A percentile compares a stretch with the other conserved stretches of the same genome.
Evolutionary conservation across 2,113 vertebrate species (phyloP).

Genomic region (Chrysochloris asiatica): DNA sequence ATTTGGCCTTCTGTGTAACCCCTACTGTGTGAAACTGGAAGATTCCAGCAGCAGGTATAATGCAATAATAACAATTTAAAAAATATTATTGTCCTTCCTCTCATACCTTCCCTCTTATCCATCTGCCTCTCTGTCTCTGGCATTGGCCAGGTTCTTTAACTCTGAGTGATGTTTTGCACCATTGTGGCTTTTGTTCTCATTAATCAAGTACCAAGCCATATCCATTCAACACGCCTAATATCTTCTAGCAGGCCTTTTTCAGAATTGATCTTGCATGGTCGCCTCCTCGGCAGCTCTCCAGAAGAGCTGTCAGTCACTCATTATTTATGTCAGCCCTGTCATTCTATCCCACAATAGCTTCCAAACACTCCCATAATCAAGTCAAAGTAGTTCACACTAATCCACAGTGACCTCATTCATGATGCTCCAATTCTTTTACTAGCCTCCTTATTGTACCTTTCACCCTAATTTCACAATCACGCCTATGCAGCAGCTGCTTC

Average conservation of each 20-base stretch:
- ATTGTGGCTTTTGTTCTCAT: not conserved
- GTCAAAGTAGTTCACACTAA: not conserved
- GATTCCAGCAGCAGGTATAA: constrained; percentile 14
- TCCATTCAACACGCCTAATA: constrained; percentile 19
- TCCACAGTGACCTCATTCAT: not conserved
- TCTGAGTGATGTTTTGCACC: constrained; percentile 49
- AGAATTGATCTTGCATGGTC: constrained; percentile 46
- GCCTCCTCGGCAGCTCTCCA: not conserved
- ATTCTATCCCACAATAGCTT: constrained; percentile 28
- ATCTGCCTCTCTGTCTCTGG: constrained; percentile 21
- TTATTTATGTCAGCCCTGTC: not conserved
- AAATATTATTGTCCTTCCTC: not conserved
- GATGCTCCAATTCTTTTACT: not conserved
- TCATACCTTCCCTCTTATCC: not conserved
- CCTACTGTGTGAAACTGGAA: not conserved
- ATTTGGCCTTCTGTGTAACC: not conserved
- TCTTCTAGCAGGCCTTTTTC: constrained; percentile 8
- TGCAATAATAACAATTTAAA: not conserved
- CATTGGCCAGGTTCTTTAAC: constrained; percentile 5
- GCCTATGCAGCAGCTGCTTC: not conserved
- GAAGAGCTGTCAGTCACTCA: constrained; percentile 14
- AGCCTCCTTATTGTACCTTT: not conserved
- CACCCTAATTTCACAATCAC: constrained; percentile 1
- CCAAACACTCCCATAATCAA: constrained; percentile 24
- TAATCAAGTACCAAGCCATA: not conserved